A percentile compares a stretch with the other conserved stretches of the same genome.
These are phyloP conservation scores for Lagria hirta DNA, from an alignment of 2,888 invertebrate species.

Conservation along the genomic window DNA sequence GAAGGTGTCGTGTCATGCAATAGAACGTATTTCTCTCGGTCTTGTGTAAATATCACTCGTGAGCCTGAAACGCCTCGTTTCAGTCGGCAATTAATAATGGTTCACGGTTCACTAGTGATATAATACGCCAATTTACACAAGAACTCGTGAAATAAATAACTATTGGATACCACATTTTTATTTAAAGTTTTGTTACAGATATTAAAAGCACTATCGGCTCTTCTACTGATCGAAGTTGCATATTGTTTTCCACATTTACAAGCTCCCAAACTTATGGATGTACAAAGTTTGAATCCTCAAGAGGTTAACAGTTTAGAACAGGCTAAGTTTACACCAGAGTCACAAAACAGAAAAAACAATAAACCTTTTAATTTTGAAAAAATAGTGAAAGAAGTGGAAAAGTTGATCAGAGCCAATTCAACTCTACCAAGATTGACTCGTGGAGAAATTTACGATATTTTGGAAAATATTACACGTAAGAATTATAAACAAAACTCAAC, in stretches of 20 bases:
- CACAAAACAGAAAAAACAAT: conserved; percentile 35
- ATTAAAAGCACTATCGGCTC: neutral
- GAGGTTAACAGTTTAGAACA: conserved; percentile 31
- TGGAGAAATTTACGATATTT: conserved; percentile 66
- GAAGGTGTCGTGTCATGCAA: too few species aligned
- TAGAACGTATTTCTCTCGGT: too few species aligned
- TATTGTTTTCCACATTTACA: conserved; percentile 4
- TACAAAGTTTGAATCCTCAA: conserved; percentile 25
- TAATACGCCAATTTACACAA: neutral
- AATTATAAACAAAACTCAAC: too few species aligned
- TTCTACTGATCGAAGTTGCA: neutral
- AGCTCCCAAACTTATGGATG: conserved; percentile 17
- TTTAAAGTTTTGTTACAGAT: conserved; percentile 12
- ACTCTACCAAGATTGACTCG: conserved; percentile 65
- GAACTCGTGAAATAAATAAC: conserved; percentile 5
- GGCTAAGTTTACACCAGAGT: conserved; percentile 13
- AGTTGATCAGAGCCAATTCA: conserved; percentile 61
- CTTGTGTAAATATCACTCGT: too few species aligned
- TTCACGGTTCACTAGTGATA: conserved; percentile 22
- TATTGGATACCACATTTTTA: neutral
- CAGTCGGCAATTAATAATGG: conserved; percentile 16
- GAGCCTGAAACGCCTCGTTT: too few species aligned
- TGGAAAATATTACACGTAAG: conserved; percentile 66
- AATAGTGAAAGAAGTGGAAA: conserved; percentile 70
- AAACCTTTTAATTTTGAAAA: conserved; percentile 62